Evolutionary conservation across 2,113 vertebrate species (phyloP), one percentile per base, ranked within the genome.

Genomic region (Excalfactoria chinensis): DNA sequence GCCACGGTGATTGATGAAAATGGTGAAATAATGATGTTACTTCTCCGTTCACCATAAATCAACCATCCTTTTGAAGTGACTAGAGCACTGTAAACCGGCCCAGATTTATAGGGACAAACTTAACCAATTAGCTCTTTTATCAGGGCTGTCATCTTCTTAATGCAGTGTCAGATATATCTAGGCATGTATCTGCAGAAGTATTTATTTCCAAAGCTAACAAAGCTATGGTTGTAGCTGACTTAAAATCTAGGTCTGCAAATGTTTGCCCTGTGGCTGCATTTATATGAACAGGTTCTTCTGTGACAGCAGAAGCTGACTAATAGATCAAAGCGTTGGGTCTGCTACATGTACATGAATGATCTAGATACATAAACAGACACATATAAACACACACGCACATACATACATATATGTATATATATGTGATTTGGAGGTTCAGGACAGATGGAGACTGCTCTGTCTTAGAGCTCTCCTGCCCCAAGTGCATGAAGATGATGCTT

Each of bases 41-140:
- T 95, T 84, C 63, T 55, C 35, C 11, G 2, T 73, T 91, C 76
- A 51, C 56, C 37, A 86, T 73, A 88, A 74, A 93, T 90, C 95
- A 95, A 48, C 49, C 70, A 43, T 70, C 26, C 71, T 55, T 49
- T 93, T 87, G 74, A 81, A 90, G 84, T 41, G 76, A 90, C 75
- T 82, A 51, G 30, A 70, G 51, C 63, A 63, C 85, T 92, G 2
- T 30, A 83, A 80, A 13, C 44, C 68, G 66, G 56, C 20, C 23
- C 78, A 84, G 44, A 93, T 75, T 78, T 88, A 90, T 66, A 86
- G 0, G 4, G 78, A 71, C 73, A 86, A 86, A 37, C 46, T 93
- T 73, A 80, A 90, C 53, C 77, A 90, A 89, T 86, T 80, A 92
- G 71, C 30, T 91, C 69, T 87, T 85, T 85, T 60, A 91, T 86